phyloP scores from a whole-genome alignment of 2,113 vertebrate genomes.

The Microtus montanus region DNA sequence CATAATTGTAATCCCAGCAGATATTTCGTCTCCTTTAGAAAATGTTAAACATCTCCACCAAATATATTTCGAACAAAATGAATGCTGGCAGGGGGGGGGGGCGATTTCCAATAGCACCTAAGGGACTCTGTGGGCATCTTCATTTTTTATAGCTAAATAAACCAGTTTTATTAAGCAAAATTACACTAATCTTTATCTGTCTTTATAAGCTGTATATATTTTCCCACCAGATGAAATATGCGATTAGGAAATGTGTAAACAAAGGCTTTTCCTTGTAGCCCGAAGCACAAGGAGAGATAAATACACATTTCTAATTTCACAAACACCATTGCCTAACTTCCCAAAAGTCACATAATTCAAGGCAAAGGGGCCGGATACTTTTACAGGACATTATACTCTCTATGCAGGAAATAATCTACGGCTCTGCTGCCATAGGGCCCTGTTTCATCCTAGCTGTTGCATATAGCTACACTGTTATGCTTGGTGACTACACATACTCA shows the following conservation, averaged over 20 bases:
- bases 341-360: conserved; percentile 69
- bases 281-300: conserved; percentile 30
- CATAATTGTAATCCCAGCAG: not conserved
- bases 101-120: no score
- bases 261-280: not conserved
- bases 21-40: conserved; percentile 58
- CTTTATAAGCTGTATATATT: conserved; percentile 70
- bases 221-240: conserved; percentile 55
- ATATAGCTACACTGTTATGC: fast-evolving
- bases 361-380: conserved; percentile 20
- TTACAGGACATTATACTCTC: conserved; percentile 57
- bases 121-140: conserved; percentile 55
- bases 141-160: conserved; percentile 66
- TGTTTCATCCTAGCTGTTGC: not conserved
- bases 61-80: not conserved
- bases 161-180: conserved; percentile 35
- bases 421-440: not conserved
- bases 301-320: conserved; percentile 60
- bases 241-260: conserved; percentile 71
- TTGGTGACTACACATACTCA: conserved; percentile 17
- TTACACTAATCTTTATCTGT: conserved; percentile 61
- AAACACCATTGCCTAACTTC: conserved; percentile 58
- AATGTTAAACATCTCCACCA: conserved; percentile 56
- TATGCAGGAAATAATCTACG: conserved; percentile 34
- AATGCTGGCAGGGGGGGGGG: not conserved